Evolutionary conservation across 2,113 vertebrate genomes (phyloP).

Genomic region (Charadrius vociferus): DNA sequence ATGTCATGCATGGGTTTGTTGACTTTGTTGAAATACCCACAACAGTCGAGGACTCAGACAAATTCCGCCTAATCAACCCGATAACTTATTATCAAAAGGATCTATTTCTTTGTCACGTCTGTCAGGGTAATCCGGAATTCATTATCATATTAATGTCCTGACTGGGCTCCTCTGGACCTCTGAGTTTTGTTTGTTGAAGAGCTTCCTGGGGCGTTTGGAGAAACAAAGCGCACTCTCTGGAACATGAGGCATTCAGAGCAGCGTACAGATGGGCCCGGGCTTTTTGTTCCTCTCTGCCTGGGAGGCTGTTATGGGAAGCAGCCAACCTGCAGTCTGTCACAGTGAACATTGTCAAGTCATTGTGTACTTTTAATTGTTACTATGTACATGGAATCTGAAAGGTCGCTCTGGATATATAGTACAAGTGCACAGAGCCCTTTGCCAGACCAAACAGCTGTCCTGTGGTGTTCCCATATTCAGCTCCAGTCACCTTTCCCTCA

Average conservation of each 20-base stretch:
- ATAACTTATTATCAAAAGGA: constrained; percentile 63
- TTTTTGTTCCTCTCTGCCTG: constrained; percentile 75
- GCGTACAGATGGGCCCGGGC: constrained; percentile 69
- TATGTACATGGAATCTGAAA: constrained; percentile 76
- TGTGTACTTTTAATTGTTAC: constrained; percentile 79
- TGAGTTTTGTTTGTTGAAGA: constrained; percentile 79
- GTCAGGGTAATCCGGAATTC: constrained; percentile 71
- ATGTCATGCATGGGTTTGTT: background rate
- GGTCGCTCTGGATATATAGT: constrained; percentile 74
- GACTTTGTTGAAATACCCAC: constrained; percentile 45
- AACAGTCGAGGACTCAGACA: constrained; percentile 31
- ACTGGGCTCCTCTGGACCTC: constrained; percentile 70
- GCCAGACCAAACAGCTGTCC: constrained; percentile 76
- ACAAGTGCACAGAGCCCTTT: constrained; percentile 73
- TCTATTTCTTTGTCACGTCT: constrained; percentile 71
- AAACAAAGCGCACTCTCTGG: constrained; percentile 74
- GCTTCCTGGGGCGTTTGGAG: constrained; percentile 74
- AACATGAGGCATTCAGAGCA: constrained; percentile 76
- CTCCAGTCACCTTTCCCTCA: constrained; percentile 68
- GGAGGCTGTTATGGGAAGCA: constrained; percentile 78
- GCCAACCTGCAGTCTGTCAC: constrained; percentile 78
- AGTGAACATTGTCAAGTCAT: constrained; percentile 74
- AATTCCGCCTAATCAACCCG: constrained; percentile 53
- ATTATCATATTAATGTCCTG: constrained; percentile 75
- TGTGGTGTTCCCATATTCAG: constrained; percentile 70